Percentiles rank a stretch among this genome's conserved stretches.
Evolutionary conservation across 2,888 invertebrate species (phyloP).

Genomic region (Leptopterna dolabrata): DNA sequence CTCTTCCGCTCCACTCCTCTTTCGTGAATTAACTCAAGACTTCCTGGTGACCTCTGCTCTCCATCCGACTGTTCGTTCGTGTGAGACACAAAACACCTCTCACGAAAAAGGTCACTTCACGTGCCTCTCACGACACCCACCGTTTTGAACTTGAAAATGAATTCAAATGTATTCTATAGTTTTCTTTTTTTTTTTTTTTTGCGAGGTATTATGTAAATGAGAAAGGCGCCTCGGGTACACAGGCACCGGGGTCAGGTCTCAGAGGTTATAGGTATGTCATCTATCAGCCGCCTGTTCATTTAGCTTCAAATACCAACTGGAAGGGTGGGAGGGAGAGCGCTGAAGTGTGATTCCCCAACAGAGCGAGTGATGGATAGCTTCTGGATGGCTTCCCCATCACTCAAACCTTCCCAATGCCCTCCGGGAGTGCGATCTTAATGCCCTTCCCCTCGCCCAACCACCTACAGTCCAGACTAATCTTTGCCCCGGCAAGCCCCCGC

Average conservation of each 20-base stretch:
- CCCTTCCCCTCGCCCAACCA: no score
- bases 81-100: no score
- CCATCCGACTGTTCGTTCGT: no score
- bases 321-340: background rate
- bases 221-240: background rate
- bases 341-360: background rate
- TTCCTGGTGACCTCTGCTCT: no score
- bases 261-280: background rate
- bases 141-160: no score
- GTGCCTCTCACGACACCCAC: no score
- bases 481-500: background rate
- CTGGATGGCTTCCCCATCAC: background rate
- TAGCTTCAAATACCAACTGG: background rate
- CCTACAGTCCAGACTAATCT: background rate
- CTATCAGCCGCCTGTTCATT: background rate
- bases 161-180: background rate
- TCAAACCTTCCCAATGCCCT: background rate
- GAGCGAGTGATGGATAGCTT: background rate
- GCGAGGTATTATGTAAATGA: background rate
- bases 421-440: background rate
- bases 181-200: background rate
- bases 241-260: background rate
- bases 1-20: no score
- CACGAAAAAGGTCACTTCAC: no score
- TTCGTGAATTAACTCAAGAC: no score